Evolutionary conservation across 1,140 invertebrate genomes (phyloP).

Genomic region (Carposina sasakii): DNA sequence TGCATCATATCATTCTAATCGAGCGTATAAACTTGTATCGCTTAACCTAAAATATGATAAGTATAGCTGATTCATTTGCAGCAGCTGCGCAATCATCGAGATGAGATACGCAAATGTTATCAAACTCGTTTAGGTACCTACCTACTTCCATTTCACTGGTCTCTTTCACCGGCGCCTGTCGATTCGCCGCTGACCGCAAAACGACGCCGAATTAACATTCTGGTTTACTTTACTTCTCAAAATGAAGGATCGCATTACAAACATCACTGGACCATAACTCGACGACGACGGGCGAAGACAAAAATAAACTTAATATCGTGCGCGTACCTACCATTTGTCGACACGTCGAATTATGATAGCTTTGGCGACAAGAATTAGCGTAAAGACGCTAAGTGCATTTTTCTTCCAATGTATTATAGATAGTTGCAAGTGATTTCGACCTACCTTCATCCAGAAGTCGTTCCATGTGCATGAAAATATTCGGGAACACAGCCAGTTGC

Average conservation of each 20-base stretch:
- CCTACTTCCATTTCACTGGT: slow-evolving; percentile 47
- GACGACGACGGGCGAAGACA: slow-evolving; percentile 64
- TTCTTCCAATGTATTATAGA: slow-evolving; percentile 28
- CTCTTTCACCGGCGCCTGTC: slow-evolving; percentile 52
- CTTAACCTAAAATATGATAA: too few species aligned
- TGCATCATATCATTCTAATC: too few species aligned
- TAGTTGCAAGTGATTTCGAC: slow-evolving; percentile 45
- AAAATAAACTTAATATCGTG: slow-evolving; percentile 72
- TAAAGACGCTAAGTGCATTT: slow-evolving; percentile 26
- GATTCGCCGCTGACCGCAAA: slow-evolving; percentile 60
- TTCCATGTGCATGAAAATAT: slow-evolving; percentile 99
- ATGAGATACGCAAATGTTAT: slow-evolving; percentile 28
- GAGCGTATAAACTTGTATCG: too few species aligned
- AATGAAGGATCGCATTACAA: slow-evolving; percentile 68
- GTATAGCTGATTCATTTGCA: slow-evolving; percentile 41
- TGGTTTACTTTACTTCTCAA: slow-evolving; percentile 64
- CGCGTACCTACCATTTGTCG: slow-evolving; percentile 62
- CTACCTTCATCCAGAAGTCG: slow-evolving; percentile 99
- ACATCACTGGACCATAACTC: slow-evolving; percentile 69
- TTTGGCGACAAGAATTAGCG: slow-evolving; percentile 45
- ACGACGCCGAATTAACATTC: slow-evolving; percentile 47
- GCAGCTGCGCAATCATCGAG: slow-evolving; percentile 35
- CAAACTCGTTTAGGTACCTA: slow-evolving; percentile 52
- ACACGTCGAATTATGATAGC: slow-evolving; percentile 60
- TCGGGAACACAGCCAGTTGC: slow-evolving; percentile 98